These are phyloP conservation scores for Drosophila paulistorum DNA, from an alignment of 1,140 invertebrate species.

Conservation along the genomic window DNA sequence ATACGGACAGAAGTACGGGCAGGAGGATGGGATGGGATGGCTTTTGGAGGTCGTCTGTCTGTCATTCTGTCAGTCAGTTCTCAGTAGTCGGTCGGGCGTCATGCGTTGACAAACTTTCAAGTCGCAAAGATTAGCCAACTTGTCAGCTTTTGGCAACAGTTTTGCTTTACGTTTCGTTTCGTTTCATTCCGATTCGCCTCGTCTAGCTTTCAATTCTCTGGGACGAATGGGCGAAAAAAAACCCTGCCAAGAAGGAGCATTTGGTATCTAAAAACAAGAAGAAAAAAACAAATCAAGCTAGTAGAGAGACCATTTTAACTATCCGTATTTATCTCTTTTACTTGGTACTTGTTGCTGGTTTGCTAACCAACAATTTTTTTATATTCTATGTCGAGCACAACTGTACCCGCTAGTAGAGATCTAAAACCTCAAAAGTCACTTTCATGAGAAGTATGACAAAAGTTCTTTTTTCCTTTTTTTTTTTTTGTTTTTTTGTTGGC, in stretches of 20 bases:
- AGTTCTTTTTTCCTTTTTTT: neutral
- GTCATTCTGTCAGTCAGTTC: constrained; percentile 13
- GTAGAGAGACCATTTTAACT: neutral
- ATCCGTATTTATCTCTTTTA: neutral
- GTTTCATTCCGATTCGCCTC: constrained; percentile 26
- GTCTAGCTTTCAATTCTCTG: constrained; percentile 36
- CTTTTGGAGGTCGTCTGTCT: neutral
- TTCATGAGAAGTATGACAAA: neutral
- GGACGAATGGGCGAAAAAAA: neutral
- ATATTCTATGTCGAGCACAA: too few relatives aligned
- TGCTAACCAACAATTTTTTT: too few relatives aligned
- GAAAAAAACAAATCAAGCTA: neutral
- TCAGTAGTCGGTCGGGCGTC: constrained; percentile 30
- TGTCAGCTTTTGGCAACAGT: constrained; percentile 40
- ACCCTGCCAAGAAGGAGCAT: neutral
- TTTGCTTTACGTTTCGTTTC: constrained; percentile 20
- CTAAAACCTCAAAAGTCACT: constrained; percentile 5
- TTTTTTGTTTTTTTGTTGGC: constrained; percentile 1
- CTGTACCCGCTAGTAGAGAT: neutral
- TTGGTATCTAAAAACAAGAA: neutral
- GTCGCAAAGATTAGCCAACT: constrained; percentile 54
- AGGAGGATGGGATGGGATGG: neutral
- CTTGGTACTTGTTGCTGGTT: constrained; percentile 4
- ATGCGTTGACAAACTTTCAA: constrained; percentile 49
- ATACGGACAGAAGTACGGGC: neutral